Conservation (phyloP, 2,888 invertebrate species). For the Latrodectus hesperus region DNA sequence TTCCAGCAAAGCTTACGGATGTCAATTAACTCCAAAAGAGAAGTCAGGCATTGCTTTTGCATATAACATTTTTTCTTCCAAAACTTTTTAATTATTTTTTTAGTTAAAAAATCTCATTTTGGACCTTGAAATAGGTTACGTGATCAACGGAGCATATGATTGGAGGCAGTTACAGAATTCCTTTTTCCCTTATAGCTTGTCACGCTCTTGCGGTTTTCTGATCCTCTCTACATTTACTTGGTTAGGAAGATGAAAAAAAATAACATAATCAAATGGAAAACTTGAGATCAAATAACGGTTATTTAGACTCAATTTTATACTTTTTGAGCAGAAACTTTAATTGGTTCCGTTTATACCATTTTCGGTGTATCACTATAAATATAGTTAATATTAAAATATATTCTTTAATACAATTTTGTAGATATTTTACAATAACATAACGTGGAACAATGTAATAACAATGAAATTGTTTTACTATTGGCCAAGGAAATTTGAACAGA, state of each 20-base stretch:
- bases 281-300: conserved; percentile 50
- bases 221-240: no score
- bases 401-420: no score
- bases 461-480: no score
- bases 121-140: conserved; percentile 16
- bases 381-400: no score
- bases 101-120: conserved; percentile 28
- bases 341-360: conserved; percentile 12
- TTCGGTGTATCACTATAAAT: no score
- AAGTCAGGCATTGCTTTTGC: conserved; percentile 2
- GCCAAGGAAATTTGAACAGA: no score
- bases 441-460: no score
- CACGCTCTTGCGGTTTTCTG: conserved; percentile 38
- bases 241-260: no score
- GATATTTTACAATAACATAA: no score
- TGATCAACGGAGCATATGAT: conserved; percentile 43
- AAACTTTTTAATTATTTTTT: conserved; percentile 53
- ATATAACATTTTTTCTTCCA: neutral
- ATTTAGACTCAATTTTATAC: conserved; percentile 34
- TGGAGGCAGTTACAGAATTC: conserved; percentile 24
- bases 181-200: conserved; percentile 28
- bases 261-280: conserved; percentile 16
- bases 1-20: neutral
- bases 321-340: conserved; percentile 34
- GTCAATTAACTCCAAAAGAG: conserved; percentile 29